These are phyloP conservation scores for Mellilla xanthometata DNA, from an alignment of 2,888 invertebrate genomes.

Conservation along the genomic window DNA sequence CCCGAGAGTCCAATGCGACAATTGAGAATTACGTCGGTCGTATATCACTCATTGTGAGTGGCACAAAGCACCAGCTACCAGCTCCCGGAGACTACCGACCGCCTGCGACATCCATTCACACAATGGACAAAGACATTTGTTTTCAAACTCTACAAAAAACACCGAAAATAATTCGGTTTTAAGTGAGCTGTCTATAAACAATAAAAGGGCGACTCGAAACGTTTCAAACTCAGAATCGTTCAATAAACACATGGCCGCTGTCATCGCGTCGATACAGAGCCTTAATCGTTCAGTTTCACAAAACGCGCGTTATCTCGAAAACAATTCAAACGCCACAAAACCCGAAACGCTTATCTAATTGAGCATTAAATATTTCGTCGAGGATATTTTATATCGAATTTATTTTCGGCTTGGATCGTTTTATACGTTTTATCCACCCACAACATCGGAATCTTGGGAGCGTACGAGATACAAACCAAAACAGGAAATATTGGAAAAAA, in stretches of 20 bases:
- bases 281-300: constrained; percentile 62
- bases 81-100: constrained; percentile 68
- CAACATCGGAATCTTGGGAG: constrained; percentile 71
- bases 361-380: constrained; percentile 81
- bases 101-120: constrained; percentile 64
- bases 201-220: constrained; percentile 52
- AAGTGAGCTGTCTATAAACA: constrained; percentile 65
- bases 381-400: constrained; percentile 78
- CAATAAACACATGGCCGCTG: constrained; percentile 52
- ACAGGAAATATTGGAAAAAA: constrained; percentile 79
- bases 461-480: constrained; percentile 70
- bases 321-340: constrained; percentile 77
- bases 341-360: constrained; percentile 81
- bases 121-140: constrained; percentile 75
- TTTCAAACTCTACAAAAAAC: constrained; percentile 71
- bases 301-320: constrained; percentile 65
- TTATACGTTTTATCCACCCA: constrained; percentile 79
- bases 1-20: constrained; percentile 66
- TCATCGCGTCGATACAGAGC: constrained; percentile 29
- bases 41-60: constrained; percentile 81
- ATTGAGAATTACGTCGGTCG: constrained; percentile 76
- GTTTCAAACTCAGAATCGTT: constrained; percentile 31
- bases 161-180: constrained; percentile 70
- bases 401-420: constrained; percentile 73
- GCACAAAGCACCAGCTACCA: constrained; percentile 75